Evolutionary conservation across 2,797 vertebrate species (phyloP).

Genomic region (Alectoris magna): DNA sequence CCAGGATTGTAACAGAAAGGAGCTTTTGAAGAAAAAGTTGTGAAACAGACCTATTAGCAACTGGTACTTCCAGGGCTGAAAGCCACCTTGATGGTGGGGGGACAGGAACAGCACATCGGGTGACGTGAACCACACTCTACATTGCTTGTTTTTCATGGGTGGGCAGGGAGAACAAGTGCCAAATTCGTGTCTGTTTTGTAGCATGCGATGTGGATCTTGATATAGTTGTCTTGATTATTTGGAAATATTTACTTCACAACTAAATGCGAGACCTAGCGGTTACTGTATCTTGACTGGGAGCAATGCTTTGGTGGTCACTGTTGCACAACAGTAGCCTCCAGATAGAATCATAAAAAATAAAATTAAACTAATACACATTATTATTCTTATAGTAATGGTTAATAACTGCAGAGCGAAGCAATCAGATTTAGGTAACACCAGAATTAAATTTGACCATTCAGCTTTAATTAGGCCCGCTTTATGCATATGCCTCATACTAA

Average conservation of each 20-base stretch:
- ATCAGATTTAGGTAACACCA: not conserved
- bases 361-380: not conserved
- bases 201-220: not conserved
- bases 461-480: not conserved
- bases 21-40: slow-evolving; percentile 47
- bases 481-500: not conserved
- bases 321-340: not conserved
- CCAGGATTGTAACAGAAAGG: slow-evolving; percentile 35
- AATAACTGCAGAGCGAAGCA: not conserved
- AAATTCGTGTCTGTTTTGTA: slow-evolving; percentile 31
- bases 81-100: slow-evolving; percentile 28
- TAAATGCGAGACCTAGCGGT: not conserved
- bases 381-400: not conserved
- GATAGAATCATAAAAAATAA: not conserved
- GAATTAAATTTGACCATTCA: not conserved
- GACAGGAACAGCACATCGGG: not conserved
- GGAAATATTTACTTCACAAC: slow-evolving; percentile 7
- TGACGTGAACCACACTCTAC: not conserved
- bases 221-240: not conserved
- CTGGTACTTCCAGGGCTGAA: slow-evolving; percentile 12
- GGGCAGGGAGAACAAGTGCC: slow-evolving; percentile 5
- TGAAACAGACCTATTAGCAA: slow-evolving; percentile 61
- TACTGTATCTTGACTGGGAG: not conserved
- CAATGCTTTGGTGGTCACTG: not conserved
- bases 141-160: not conserved